Conservation (phyloP, 2,113 vertebrate species). For the Datnioides undecimradiatus region DNA sequence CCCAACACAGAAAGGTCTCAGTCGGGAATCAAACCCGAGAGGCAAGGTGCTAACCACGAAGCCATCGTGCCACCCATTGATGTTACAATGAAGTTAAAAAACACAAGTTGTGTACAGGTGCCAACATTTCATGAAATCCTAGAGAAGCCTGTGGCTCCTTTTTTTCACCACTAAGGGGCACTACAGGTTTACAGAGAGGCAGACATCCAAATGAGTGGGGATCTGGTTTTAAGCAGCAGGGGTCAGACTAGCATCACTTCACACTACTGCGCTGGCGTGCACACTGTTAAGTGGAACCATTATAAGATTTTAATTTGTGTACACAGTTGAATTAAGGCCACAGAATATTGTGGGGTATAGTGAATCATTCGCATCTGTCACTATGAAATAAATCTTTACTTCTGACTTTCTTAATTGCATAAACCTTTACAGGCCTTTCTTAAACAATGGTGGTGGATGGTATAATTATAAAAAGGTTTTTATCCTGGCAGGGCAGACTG, state of each 20-base stretch:
- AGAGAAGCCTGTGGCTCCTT: background rate
- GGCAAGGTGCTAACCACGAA: no score
- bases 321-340: background rate
- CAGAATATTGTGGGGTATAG: background rate
- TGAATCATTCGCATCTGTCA: background rate
- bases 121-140: background rate
- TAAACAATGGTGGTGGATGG: background rate
- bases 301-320: background rate
- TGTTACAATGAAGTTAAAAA: no score
- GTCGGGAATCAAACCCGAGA: no score
- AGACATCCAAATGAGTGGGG: background rate
- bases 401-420: background rate
- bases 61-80: no score
- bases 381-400: background rate
- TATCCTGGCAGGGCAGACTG: background rate
- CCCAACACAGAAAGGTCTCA: no score
- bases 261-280: background rate
- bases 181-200: background rate
- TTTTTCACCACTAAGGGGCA: constrained; percentile 4
- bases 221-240: constrained; percentile 24
- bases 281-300: background rate
- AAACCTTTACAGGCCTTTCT: background rate
- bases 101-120: background rate
- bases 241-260: constrained; percentile 27
- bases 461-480: background rate